Evolutionary conservation across 1,140 invertebrate species (phyloP).

Genomic region (Copidosoma floridanum): DNA sequence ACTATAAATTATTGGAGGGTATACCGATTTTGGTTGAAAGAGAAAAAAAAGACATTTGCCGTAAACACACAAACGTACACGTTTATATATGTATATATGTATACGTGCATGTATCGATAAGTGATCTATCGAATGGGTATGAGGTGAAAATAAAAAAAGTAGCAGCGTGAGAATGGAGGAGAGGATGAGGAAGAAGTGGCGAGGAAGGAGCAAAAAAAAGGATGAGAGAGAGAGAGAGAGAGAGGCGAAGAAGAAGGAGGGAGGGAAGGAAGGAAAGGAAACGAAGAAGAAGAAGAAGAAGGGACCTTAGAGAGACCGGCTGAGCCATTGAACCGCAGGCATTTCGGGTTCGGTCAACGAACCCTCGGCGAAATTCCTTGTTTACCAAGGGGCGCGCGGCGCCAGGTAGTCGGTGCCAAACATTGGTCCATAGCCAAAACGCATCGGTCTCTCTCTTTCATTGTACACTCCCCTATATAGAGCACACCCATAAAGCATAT

Average conservation of each 20-base stretch:
- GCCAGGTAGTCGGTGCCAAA: slow-evolving; percentile 25
- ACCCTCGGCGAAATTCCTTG: slow-evolving; percentile 19
- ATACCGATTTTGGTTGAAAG: too few species aligned
- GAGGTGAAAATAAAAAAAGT: too few species aligned
- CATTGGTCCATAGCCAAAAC: slow-evolving; percentile 23
- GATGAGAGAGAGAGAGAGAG: not conserved
- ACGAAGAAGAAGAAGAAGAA: not conserved
- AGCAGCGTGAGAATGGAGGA: not conserved
- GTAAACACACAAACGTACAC: too few species aligned
- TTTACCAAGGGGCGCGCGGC: slow-evolving; percentile 16
- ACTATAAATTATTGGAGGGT: too few species aligned
- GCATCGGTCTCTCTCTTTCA: not conserved
- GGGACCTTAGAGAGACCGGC: not conserved
- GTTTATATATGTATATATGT: too few species aligned
- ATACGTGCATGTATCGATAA: not conserved
- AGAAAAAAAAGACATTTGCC: too few species aligned
- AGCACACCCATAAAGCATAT: too few species aligned
- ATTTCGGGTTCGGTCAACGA: slow-evolving; percentile 26
- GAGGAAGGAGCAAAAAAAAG: not conserved
- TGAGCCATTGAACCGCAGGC: not conserved
- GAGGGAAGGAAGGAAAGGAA: not conserved
- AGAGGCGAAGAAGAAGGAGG: not conserved
- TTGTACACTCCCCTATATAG: too few species aligned
- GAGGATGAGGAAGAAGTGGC: not conserved
- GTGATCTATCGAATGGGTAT: too few species aligned